These are phyloP conservation scores for Pelodiscus sinensis DNA, from an alignment of 2,113 vertebrate species.

Conservation along the genomic window DNA sequence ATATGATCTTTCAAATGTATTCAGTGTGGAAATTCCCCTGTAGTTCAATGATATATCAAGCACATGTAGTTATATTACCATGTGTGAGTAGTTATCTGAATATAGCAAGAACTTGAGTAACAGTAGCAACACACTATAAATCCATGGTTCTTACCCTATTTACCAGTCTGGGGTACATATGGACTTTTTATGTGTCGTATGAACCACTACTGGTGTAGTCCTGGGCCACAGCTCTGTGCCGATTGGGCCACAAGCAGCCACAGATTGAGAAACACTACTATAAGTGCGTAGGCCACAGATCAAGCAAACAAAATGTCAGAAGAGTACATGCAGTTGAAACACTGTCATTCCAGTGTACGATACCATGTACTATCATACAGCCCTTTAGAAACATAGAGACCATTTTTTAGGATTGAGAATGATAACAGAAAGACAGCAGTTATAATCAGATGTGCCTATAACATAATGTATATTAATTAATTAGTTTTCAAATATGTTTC, in stretches of 20 bases:
- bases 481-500: background rate
- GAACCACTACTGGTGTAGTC: no score
- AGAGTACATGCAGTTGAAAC: accelerated
- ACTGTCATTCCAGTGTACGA: background rate
- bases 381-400: background rate
- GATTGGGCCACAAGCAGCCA: no score
- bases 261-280: background rate
- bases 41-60: background rate
- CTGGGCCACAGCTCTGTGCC: no score
- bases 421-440: background rate
- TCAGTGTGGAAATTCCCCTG: background rate
- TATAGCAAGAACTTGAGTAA: background rate
- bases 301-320: background rate
- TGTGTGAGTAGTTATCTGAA: background rate
- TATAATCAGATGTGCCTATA: background rate
- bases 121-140: no score
- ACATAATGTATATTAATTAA: background rate
- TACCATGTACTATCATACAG: no score
- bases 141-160: no score
- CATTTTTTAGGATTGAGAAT: background rate
- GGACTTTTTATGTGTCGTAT: no score
- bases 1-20: conserved; percentile 49
- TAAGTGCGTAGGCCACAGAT: background rate
- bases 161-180: no score
- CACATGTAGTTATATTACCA: background rate